Conservation (phyloP, 2,113 vertebrate species). For the Corydoras sp. region DNA sequence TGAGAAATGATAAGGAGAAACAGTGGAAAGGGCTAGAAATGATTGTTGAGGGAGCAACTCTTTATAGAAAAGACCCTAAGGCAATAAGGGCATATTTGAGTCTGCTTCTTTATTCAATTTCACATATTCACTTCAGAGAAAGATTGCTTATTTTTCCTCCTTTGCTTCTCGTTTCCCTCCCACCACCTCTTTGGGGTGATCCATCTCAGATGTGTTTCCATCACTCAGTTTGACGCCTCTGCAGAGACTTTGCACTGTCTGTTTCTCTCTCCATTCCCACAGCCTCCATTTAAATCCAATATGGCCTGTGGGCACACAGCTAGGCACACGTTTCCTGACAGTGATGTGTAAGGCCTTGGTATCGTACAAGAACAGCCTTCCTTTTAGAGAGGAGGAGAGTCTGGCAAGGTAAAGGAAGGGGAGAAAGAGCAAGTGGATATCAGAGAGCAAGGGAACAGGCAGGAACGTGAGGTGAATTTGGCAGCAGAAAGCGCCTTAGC, state of each 20-base stretch:
- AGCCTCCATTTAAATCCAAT: slow-evolving; percentile 18
- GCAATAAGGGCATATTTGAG: slow-evolving; percentile 24
- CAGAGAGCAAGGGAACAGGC: background rate
- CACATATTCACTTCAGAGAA: slow-evolving; percentile 25
- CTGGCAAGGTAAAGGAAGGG: slow-evolving; percentile 7
- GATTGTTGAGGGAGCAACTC: slow-evolving; percentile 26
- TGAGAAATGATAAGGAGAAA: background rate
- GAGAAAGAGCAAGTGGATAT: slow-evolving; percentile 4
- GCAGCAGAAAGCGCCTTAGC: slow-evolving; percentile 4
- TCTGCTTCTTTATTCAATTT: slow-evolving; percentile 28
- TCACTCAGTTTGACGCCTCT: slow-evolving; percentile 26
- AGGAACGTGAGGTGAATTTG: slow-evolving; percentile 2
- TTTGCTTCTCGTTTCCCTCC: background rate
- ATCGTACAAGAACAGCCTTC: slow-evolving; percentile 27
- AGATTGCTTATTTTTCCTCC: slow-evolving; percentile 27
- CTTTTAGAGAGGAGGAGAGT: slow-evolving; percentile 7
- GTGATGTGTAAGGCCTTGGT: slow-evolving; percentile 31
- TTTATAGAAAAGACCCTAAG: slow-evolving; percentile 13
- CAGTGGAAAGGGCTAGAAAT: slow-evolving; percentile 2
- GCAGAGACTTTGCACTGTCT: slow-evolving; percentile 6
- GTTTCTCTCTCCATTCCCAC: slow-evolving; percentile 15
- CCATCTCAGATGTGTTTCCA: slow-evolving; percentile 31
- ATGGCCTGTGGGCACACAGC: slow-evolving; percentile 25
- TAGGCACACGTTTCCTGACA: slow-evolving; percentile 27
- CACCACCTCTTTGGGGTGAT: slow-evolving; percentile 16